Conservation (phyloP, 2,113 vertebrate genomes). For the Pituophis catenifer region DNA sequence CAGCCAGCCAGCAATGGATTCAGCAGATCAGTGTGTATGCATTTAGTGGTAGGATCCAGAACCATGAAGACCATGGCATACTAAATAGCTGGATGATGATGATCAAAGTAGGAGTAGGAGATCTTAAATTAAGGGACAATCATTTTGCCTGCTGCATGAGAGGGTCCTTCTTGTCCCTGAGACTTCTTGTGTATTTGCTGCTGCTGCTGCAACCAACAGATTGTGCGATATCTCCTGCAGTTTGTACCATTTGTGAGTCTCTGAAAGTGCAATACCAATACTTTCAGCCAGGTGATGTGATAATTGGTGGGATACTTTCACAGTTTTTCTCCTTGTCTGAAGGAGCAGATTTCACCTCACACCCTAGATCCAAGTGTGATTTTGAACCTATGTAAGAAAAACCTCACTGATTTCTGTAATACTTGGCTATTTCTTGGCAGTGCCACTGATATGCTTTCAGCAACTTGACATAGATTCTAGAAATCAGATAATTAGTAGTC, state of each 20-base stretch:
- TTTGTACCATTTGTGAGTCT: not conserved
- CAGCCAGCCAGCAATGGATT: not conserved
- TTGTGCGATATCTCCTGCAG: not conserved
- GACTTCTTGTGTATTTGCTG: no score
- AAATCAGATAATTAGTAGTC: not conserved
- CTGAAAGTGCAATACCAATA: not conserved
- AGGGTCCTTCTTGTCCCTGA: no score
- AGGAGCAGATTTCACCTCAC: not conserved
- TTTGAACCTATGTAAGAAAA: not conserved
- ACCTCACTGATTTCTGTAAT: not conserved
- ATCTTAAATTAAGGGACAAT: no score
- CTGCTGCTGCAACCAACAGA: no score
- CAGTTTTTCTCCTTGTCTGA: not conserved
- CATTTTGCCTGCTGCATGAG: no score
- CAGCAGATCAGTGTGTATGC: not conserved
- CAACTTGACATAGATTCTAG: not conserved
- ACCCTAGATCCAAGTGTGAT: not conserved
- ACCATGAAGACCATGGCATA: no score
- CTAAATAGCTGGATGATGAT: no score
- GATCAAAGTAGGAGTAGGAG: no score
- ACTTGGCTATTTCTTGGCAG: not conserved
- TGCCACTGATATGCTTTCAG: not conserved
- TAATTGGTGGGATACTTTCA: slow-evolving; percentile 1
- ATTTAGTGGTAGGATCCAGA: not conserved
- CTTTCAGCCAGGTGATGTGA: not conserved